Percentiles rank a stretch among this genome's conserved stretches.
Conservation (phyloP, 2,888 invertebrate species). For the Margaritifera margaritifera region DNA sequence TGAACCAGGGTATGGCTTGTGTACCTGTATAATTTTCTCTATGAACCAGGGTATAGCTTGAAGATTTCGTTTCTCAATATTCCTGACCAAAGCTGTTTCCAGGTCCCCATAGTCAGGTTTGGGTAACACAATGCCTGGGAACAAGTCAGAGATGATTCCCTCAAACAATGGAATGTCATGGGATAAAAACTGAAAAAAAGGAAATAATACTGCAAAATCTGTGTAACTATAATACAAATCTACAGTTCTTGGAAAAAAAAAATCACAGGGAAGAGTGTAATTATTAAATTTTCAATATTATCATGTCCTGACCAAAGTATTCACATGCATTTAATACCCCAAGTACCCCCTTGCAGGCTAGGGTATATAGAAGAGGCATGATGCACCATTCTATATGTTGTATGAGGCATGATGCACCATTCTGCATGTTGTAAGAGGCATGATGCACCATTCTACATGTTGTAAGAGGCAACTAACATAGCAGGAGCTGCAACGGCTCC, state of each 20-base stretch:
- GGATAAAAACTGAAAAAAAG: constrained; percentile 67
- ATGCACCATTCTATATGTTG: too few relatives aligned
- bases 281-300: too few relatives aligned
- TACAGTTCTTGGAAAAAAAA: background rate
- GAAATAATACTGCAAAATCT: background rate
- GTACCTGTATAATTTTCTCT: constrained; percentile 71
- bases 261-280: background rate
- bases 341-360: too few relatives aligned
- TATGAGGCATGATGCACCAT: too few relatives aligned
- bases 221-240: too few relatives aligned
- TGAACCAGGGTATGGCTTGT: background rate
- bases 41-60: constrained; percentile 70
- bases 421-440: too few relatives aligned
- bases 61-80: constrained; percentile 56
- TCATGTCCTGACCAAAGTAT: too few relatives aligned
- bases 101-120: constrained; percentile 67
- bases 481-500: too few relatives aligned
- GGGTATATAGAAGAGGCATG: too few relatives aligned
- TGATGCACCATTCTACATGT: too few relatives aligned
- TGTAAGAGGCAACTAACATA: too few relatives aligned
- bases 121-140: constrained; percentile 69
- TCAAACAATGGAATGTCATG: constrained; percentile 72
- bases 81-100: constrained; percentile 57
- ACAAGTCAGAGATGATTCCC: constrained; percentile 72
- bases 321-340: too few relatives aligned